phyloP scores from a whole-genome alignment of 2,113 vertebrate species.

The Colius striatus region DNA sequence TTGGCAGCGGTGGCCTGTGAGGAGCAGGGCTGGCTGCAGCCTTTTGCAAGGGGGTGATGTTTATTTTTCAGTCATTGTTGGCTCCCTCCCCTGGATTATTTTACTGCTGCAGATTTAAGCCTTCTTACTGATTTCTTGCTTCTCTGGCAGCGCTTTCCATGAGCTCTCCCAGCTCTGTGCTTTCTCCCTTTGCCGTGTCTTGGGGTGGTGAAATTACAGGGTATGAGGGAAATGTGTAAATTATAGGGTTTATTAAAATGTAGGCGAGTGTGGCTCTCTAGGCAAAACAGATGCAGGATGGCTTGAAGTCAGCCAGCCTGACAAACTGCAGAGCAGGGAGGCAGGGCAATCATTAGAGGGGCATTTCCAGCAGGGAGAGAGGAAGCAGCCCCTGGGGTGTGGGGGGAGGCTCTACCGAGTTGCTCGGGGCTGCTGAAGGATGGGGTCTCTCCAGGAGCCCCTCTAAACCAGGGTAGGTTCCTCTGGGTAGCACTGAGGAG shows the following conservation, averaged over 20 bases:
- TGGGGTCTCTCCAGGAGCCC: background rate
- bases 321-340: conserved; percentile 62
- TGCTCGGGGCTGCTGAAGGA: too few relatives aligned
- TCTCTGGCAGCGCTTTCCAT: conserved; percentile 41
- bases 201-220: conserved; percentile 70
- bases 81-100: conserved; percentile 72
- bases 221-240: conserved; percentile 76
- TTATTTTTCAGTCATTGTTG: conserved; percentile 76
- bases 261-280: conserved; percentile 47
- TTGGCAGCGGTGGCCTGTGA: background rate
- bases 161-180: conserved; percentile 64
- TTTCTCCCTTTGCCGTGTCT: conserved; percentile 48
- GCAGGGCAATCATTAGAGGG: conserved; percentile 54
- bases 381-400: background rate
- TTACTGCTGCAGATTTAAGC: conserved; percentile 65
- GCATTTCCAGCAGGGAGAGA: conserved; percentile 47
- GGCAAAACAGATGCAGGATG: conserved; percentile 62
- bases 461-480: background rate
- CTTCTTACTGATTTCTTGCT: conserved; percentile 47
- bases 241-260: conserved; percentile 72
- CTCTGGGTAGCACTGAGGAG: too few relatives aligned
- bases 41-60: conserved; percentile 46
- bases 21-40: conserved; percentile 4
- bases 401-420: background rate
- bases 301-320: conserved; percentile 45